Conservation (phyloP, 2,797 vertebrate genomes). For the Siniperca obscura region DNA sequence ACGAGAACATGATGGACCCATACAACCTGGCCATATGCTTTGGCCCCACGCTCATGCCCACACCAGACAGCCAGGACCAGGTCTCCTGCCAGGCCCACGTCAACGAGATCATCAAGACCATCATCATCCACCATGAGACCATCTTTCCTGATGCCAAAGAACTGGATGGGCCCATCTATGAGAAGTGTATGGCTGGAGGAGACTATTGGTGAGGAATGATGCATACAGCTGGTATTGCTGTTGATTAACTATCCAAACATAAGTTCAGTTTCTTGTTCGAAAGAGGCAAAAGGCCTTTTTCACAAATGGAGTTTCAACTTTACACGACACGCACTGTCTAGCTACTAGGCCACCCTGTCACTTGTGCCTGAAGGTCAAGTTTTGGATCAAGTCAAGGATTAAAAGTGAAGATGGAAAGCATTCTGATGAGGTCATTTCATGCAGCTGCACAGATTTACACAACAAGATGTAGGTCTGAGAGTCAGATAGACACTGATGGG, state of each 20-base stretch:
- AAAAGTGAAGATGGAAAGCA: constrained; percentile 27
- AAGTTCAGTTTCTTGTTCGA: not conserved
- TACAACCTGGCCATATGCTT: constrained; percentile 99
- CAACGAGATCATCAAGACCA: constrained; percentile 98
- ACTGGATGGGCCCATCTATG: constrained; percentile 95
- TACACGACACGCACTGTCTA: not conserved
- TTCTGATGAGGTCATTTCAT: constrained; percentile 42
- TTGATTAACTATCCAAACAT: not conserved
- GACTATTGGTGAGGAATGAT: constrained; percentile 93
- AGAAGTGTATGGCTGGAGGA: constrained; percentile 98
- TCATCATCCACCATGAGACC: constrained; percentile 96
- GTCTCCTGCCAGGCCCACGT: constrained; percentile 98
- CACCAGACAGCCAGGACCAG: constrained; percentile 97
- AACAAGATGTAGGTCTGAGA: constrained; percentile 24
- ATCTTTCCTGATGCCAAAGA: constrained; percentile 98
- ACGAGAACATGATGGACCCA: constrained; percentile 99
- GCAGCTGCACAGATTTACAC: constrained; percentile 49
- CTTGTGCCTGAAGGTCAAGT: constrained; percentile 19
- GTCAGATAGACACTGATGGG: constrained; percentile 1
- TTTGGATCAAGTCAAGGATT: constrained; percentile 17
- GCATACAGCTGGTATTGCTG: not conserved
- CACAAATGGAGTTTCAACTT: not conserved
- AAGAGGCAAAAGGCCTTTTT: not conserved
- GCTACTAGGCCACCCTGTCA: not conserved
- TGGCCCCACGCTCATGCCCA: constrained; percentile 97